phyloP scores from a whole-genome alignment of 2,113 vertebrate genomes.

The Macheiramphus alcinus region DNA sequence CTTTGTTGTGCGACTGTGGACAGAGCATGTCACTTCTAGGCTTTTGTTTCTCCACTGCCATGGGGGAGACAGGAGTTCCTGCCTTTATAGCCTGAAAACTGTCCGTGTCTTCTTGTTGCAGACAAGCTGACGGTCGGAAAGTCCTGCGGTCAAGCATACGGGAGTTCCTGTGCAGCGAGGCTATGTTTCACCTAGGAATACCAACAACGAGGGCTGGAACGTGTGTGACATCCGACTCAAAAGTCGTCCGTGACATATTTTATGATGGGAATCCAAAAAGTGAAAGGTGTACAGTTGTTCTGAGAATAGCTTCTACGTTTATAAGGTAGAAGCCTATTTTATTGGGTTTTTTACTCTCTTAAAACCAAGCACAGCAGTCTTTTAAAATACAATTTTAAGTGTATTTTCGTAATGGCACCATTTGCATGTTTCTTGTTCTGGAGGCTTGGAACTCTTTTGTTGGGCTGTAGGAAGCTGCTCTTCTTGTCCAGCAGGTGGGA shows the following conservation, averaged over 20 bases:
- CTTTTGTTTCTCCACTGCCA: background rate
- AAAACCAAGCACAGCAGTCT: background rate
- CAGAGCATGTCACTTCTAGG: background rate
- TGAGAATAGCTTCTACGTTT: conserved; percentile 91
- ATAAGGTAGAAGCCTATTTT: conserved; percentile 76
- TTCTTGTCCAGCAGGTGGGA: background rate
- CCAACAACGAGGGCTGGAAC: conserved; percentile 91
- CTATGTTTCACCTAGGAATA: conserved; percentile 88
- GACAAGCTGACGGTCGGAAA: conserved; percentile 92
- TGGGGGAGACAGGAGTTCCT: background rate
- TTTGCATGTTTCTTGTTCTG: background rate
- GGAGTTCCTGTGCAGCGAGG: conserved; percentile 97
- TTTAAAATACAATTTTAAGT: background rate
- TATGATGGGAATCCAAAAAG: conserved; percentile 85
- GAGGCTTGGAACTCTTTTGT: background rate
- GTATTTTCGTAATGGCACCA: background rate
- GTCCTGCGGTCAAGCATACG: conserved; percentile 93
- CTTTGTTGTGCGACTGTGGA: background rate
- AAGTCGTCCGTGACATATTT: conserved; percentile 82
- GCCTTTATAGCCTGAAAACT: background rate
- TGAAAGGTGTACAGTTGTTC: conserved; percentile 88
- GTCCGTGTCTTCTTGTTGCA: background rate
- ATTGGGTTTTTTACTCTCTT: background rate
- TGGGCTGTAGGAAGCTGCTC: background rate
- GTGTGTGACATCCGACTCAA: conserved; percentile 85